Evolutionary conservation across 2,113 vertebrate genomes (phyloP).

Genomic region (Epinephelus cyanopodus): DNA sequence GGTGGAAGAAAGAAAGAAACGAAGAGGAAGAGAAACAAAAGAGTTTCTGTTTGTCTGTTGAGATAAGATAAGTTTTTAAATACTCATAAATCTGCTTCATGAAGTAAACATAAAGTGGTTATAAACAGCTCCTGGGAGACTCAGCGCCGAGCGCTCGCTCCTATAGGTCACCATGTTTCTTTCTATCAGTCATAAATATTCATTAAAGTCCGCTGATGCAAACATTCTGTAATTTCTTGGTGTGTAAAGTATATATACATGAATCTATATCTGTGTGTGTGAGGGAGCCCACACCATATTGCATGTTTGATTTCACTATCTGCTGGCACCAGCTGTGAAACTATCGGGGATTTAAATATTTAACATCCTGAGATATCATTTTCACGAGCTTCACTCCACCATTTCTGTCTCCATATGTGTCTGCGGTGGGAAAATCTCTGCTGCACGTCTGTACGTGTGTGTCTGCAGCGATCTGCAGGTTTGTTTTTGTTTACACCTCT

Average conservation of each 20-base stretch:
- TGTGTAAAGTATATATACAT: slow-evolving; percentile 22
- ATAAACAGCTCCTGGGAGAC: slow-evolving; percentile 33
- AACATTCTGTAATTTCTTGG: slow-evolving; percentile 44
- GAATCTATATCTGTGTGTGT: slow-evolving; percentile 21
- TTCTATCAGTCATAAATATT: slow-evolving; percentile 59
- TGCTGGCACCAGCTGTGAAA: slow-evolving; percentile 71
- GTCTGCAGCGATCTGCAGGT: neutral
- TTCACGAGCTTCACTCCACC: slow-evolving; percentile 37
- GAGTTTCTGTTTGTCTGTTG: neutral
- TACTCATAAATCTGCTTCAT: slow-evolving; percentile 11
- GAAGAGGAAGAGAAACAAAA: neutral
- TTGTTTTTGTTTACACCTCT: neutral
- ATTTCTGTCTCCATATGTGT: neutral
- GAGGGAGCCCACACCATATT: slow-evolving; percentile 21
- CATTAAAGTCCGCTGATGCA: slow-evolving; percentile 60
- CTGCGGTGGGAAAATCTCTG: neutral
- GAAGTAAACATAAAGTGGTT: slow-evolving; percentile 28
- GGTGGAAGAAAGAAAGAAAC: too few relatives aligned
- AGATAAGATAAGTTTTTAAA: neutral
- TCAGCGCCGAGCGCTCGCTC: neutral
- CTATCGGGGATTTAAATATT: slow-evolving; percentile 74
- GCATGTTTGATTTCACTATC: slow-evolving; percentile 60
- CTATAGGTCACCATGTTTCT: slow-evolving; percentile 35
- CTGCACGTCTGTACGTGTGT: neutral
- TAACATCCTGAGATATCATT: slow-evolving; percentile 60